Base-by-base conservation (phyloP, 2,797 vertebrate species). In the Liparis tanakae region DNA sequence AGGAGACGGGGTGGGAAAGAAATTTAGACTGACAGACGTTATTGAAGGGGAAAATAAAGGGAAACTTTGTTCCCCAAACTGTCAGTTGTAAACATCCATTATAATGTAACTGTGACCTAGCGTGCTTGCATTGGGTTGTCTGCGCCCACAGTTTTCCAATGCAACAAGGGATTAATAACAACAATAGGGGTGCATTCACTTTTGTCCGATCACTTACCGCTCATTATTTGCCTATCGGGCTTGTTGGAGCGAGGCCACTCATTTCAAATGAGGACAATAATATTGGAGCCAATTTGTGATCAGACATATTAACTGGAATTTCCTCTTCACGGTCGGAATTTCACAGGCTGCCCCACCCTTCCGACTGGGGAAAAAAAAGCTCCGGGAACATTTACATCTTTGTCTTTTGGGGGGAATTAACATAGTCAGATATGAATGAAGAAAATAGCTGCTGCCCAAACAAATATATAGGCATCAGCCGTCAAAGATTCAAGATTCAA, bases 341-440 rank as follows among this genome's bases (percentile, higher is more conserved):
- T 25, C 10, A 36, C 56, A 56, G 15, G 14, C n/a, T 36, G 33
- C 13, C 9, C 4, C 30, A 58, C 34, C 17, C 34, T 5, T 66
- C 10, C 37, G 18, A 66, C 10, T 25, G 17, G 9, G 37, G 37
- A 39, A 14, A 4, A 60, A 14, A 64, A 56, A 10, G 4, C 33
- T 68, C 44, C 25, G 2, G 15, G 6, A 59, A 39, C 18, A 33
- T 54, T 13, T 25, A 22, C 13, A 57, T 54, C 20, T 15, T 33
- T 65, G 39, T 20, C 10, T 34, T 48, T 41, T n/a, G 17, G 8
- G 10, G 10, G 39, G 7, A n/a, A 15, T 13, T 33, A 18, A 37
- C n/a, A 3, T 55, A 9, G 34, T 72, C 10, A 13, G 20, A 76
- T 37, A 20, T 55, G 7, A 69, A 70, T 15, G n/a, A 61, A 58